Evolutionary conservation across 2,888 invertebrate species (phyloP).

Genomic region (Venustoraphidia nigricollis): DNA sequence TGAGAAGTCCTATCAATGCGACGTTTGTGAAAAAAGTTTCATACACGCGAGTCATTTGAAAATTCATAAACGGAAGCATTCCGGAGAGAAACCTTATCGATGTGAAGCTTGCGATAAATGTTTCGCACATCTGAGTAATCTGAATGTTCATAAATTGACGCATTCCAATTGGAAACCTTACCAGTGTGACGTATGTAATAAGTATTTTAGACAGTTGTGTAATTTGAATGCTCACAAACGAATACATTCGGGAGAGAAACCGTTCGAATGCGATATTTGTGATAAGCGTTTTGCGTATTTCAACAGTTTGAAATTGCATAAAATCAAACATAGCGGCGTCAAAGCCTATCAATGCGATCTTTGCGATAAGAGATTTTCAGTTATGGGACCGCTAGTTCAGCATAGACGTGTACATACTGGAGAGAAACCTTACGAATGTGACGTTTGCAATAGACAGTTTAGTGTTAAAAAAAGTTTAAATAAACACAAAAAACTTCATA

Average conservation of each 20-base stretch:
- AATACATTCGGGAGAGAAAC: constrained; percentile 38
- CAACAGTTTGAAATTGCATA: constrained; percentile 34
- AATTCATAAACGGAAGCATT: no score
- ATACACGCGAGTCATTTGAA: no score
- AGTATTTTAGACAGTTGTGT: constrained; percentile 40
- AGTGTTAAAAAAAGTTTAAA: constrained; percentile 63
- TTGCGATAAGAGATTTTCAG: constrained; percentile 34
- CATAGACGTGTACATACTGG: constrained; percentile 59
- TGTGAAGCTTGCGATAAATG: no score
- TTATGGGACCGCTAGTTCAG: constrained; percentile 59
- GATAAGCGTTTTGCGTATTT: constrained; percentile 42
- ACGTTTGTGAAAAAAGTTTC: no score
- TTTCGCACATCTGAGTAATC: no score
- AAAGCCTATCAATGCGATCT: constrained; percentile 42
- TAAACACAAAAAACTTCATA: constrained; percentile 63
- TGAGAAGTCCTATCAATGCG: no score
- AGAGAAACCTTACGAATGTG: constrained; percentile 50
- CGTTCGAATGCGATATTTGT: constrained; percentile 41
- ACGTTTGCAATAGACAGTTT: constrained; percentile 57
- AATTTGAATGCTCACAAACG: constrained; percentile 44
- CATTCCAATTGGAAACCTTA: no score
- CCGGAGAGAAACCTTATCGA: no score
- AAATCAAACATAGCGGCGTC: constrained; percentile 24
- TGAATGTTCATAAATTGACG: no score
- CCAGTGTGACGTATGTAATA: constrained; percentile 41